Percentiles rank a stretch among this genome's conserved stretches.
Evolutionary conservation across 2,797 vertebrate genomes (phyloP).

Genomic region (Taeniopygia guttata): DNA sequence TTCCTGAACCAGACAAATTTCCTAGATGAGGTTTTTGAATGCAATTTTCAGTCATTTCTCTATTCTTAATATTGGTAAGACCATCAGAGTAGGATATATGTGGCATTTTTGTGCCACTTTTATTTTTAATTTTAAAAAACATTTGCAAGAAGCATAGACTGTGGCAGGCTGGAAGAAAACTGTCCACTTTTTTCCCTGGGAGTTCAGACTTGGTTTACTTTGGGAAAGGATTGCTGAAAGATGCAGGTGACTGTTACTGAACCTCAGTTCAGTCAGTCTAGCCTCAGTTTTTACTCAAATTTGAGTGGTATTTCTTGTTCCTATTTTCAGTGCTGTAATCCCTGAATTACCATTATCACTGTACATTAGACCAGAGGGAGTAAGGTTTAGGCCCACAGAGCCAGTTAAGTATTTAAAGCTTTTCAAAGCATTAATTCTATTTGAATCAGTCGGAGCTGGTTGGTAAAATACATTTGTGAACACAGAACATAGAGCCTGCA

Average conservation of each 20-base stretch:
- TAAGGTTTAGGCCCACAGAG: neutral
- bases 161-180: neutral
- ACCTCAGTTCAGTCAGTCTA: too few species aligned
- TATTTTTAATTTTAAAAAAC: neutral
- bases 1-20: neutral
- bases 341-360: neutral
- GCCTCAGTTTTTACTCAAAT: neutral
- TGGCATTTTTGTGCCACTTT: neutral
- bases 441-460: neutral
- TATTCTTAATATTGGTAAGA: neutral
- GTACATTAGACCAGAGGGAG: neutral
- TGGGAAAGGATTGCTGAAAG: neutral
- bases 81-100: neutral
- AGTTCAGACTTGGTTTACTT: neutral
- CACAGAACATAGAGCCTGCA: neutral
- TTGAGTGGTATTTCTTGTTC: neutral
- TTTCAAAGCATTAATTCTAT: neutral
- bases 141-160: neutral
- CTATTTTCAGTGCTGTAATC: neutral
- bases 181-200: neutral
- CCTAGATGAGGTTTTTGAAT: neutral
- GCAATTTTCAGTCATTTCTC: neutral
- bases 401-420: neutral
- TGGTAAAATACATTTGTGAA: neutral
- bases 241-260: neutral